A percentile compares a stretch with the other conserved stretches of the same genome.
Conservation (phyloP, 2,888 invertebrate genomes). For the Gibbula magus region DNA sequence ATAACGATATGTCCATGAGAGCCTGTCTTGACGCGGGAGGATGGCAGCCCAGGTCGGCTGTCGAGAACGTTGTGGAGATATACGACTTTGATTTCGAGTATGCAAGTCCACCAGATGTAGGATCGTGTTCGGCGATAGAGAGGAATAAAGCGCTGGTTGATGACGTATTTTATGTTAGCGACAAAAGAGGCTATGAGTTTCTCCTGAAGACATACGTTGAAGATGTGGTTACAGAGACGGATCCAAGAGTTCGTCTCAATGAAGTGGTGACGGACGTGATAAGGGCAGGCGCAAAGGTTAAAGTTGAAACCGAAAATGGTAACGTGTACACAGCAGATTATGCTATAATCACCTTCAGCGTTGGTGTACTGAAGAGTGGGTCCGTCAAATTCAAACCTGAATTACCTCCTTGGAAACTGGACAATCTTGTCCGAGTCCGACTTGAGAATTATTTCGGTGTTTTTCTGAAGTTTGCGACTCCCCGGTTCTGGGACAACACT, state of each 20-base stretch:
- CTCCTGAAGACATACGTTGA: conserved; percentile 23
- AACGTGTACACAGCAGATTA: background rate
- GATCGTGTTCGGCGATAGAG: background rate
- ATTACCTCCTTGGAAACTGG: conserved; percentile 36
- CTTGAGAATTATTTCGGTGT: conserved; percentile 29
- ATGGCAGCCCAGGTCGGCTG: background rate
- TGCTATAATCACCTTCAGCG: conserved; percentile 41
- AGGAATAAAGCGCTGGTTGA: background rate
- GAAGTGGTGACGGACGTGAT: conserved; percentile 30
- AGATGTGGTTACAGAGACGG: background rate
- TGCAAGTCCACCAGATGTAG: background rate
- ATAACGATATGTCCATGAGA: background rate
- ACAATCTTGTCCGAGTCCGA: conserved; percentile 35
- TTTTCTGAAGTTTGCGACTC: conserved; percentile 36
- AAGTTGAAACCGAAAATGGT: conserved; percentile 27
- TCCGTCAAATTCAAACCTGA: conserved; percentile 36
- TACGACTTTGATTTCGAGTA: background rate
- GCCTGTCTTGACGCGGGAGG: background rate
- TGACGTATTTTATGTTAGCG: conserved; percentile 29
- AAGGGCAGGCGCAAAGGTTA: conserved; percentile 21
- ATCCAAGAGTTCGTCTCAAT: conserved; percentile 30
- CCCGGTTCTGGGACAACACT: too few species aligned
- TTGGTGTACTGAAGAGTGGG: conserved; percentile 44
- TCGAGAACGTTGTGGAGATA: background rate
- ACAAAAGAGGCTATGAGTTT: conserved; percentile 28